Conservation (phyloP, 1,140 invertebrate species). For the Drosophila kikkawai region DNA sequence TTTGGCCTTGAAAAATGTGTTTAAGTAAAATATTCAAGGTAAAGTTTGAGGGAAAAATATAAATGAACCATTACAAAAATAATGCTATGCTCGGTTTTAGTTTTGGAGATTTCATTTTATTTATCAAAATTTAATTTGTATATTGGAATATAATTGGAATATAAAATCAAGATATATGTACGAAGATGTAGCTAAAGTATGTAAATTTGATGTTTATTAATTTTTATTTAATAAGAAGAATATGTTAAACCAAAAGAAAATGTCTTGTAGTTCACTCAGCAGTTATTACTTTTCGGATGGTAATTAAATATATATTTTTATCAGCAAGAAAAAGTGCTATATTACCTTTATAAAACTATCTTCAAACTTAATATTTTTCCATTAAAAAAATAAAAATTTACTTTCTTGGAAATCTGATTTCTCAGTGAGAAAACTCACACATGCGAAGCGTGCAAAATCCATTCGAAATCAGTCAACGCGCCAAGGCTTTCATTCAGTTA, state of each 20-base stretch:
- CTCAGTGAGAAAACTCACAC: slow-evolving; percentile 23
- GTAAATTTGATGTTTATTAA: background rate
- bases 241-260: background rate
- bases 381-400: too few relatives aligned
- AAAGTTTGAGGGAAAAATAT: too few relatives aligned
- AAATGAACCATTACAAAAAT: too few relatives aligned
- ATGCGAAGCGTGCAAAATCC: slow-evolving; percentile 63
- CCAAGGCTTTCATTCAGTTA: slow-evolving; percentile 81
- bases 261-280: background rate
- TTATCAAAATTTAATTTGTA: too few relatives aligned
- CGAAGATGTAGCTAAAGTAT: background rate
- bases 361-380: background rate
- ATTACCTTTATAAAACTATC: too few relatives aligned
- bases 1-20: background rate
- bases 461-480: slow-evolving; percentile 81
- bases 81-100: too few relatives aligned
- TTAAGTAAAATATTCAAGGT: background rate
- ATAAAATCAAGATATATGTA: background rate
- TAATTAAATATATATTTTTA: background rate
- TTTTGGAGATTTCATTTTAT: too few relatives aligned
- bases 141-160: too few relatives aligned
- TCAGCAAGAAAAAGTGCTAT: too few relatives aligned
- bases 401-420: background rate
- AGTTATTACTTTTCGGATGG: background rate
- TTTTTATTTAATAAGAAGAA: background rate